Percentiles rank a stretch among this genome's conserved stretches.
Evolutionary conservation across 2,797 vertebrate genomes (phyloP).

Genomic region (Sebastes hubbsi): DNA sequence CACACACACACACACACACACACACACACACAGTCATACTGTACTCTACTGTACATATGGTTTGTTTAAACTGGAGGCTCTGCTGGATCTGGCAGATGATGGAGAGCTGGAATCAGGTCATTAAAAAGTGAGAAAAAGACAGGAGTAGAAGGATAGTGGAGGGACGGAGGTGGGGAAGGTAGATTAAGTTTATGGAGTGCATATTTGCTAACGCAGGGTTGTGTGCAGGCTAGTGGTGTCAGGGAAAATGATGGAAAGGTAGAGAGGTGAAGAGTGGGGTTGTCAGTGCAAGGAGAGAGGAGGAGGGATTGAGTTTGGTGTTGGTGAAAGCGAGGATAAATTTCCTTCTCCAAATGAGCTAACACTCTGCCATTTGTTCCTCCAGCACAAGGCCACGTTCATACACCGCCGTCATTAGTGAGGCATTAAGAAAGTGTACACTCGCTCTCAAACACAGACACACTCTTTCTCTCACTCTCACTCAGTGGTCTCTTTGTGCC

Average conservation of each 20-base stretch:
- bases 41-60: conserved; percentile 24
- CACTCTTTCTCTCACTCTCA: conserved; percentile 59
- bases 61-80: conserved; percentile 40
- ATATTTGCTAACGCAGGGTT: not conserved
- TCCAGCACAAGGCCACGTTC: conserved; percentile 81
- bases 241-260: conserved; percentile 49
- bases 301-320: conserved; percentile 41
- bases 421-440: conserved; percentile 69
- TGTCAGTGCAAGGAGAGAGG: conserved; percentile 34
- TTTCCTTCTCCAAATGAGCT: conserved; percentile 71
- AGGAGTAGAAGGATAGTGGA: not conserved
- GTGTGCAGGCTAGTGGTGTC: not conserved
- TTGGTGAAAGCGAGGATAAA: conserved; percentile 46
- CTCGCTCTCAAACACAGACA: conserved; percentile 57
- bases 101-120: conserved; percentile 21
- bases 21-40: conserved; percentile 9
- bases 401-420: conserved; percentile 54
- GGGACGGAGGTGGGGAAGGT: not conserved
- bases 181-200: conserved; percentile 31
- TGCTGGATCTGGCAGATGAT: conserved; percentile 8
- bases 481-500: conserved; percentile 79
- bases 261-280: conserved; percentile 56
- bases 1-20: not conserved
- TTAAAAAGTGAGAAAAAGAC: conserved; percentile 32
- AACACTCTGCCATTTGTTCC: conserved; percentile 83